A percentile compares a stretch with the other conserved stretches of the same genome.
Evolutionary conservation across 2,113 vertebrate genomes (phyloP).

Genomic region (Theropithecus gelada): DNA sequence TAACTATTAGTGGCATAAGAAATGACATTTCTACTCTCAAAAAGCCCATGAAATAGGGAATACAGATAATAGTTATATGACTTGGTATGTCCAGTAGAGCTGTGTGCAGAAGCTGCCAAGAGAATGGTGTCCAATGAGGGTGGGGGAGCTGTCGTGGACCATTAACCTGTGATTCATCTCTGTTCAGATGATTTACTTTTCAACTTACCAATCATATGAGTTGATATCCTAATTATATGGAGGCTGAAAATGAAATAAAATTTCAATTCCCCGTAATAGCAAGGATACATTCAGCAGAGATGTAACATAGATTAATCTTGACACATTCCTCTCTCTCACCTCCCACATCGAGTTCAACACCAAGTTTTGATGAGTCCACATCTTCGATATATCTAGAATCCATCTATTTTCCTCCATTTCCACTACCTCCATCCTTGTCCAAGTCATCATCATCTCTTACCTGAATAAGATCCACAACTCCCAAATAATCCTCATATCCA

Average conservation of each 20-base stretch:
- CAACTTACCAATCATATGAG: constrained; percentile 4
- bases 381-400: background rate
- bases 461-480: background rate
- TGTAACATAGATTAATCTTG: background rate
- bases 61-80: background rate
- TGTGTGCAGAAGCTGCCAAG: background rate
- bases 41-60: background rate
- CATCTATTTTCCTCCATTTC: background rate
- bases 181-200: constrained; percentile 8
- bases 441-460: background rate
- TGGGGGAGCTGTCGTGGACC: background rate
- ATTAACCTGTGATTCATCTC: background rate
- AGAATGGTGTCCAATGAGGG: background rate
- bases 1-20: background rate
- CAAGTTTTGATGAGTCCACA: background rate
- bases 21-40: background rate
- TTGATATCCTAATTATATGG: constrained; percentile 33
- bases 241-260: constrained; percentile 44
- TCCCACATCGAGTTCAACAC: background rate
- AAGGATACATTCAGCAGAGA: background rate
- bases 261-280: background rate
- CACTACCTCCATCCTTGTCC: background rate
- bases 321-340: background rate
- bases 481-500: background rate
- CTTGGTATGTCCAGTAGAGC: background rate